Evolutionary conservation across 1,140 invertebrate genomes (phyloP), one percentile per base, ranked within the genome.

Genomic region (Apis mellifera): DNA sequence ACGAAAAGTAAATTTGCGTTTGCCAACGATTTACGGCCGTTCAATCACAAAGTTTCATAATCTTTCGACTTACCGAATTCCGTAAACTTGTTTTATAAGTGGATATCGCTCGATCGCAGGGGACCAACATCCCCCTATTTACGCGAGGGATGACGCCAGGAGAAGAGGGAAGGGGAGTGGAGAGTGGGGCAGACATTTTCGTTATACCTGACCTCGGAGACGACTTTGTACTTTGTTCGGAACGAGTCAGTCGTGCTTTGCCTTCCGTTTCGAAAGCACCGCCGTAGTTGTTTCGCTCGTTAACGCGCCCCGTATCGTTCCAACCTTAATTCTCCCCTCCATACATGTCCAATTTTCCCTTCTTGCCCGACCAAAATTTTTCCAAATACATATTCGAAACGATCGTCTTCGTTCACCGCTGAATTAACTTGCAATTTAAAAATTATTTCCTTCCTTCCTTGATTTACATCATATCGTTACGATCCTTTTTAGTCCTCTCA

Each of bases 241-340:
- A 66, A 65, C 78, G 78, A 80, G 78, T 74, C 78, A 80, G 78
- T 80, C 70, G 70, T 55, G 78, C 60, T 66, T 74, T 57, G 78
- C 78, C 78, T 57, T 54, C 65, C 78, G 70, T 60, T 55, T 65
- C 60, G 78, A 4, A 42, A 57, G 32, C 50, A 55, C 65, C 60
- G 78, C 13, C 48, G 73, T 26, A 17, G 42, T 68, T 68, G 65
- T 68, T 68, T 21, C 42, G 42, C 21, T 48, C 21, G 65, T 68
- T 68, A 68, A 68, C 11, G 42, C 42, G 19, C n/a, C 42, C 5
- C 42, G 64, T 65, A 9, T 26, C 9, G 4, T 65, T 32, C 64
- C 11, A 48, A n/a, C 9, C 42, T 19, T 42, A 21, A 21, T 11
- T 32, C 55, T 17, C 21, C 9, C 32, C 1, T 1, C 9, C 0